These are phyloP conservation scores for Delichon dasypus DNA, from an alignment of 2,797 vertebrate genomes.

Conservation along the genomic window DNA sequence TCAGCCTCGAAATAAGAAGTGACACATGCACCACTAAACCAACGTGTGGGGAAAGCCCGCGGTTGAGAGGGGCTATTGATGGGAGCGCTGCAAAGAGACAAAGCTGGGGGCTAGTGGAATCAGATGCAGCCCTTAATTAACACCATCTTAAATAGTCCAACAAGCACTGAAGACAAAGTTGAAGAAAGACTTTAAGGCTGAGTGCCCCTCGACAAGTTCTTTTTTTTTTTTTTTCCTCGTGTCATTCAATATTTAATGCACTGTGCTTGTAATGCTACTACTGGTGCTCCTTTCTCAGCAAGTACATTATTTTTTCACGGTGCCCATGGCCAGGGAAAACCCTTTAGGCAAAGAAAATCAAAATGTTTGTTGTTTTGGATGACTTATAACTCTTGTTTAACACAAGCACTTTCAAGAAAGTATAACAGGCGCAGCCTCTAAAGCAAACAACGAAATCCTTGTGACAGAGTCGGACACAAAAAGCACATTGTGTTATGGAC, in stretches of 20 bases:
- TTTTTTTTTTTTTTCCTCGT: conserved; percentile 69
- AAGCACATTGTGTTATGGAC: conserved; percentile 76
- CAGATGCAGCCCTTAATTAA: conserved; percentile 81
- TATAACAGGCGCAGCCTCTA: conserved; percentile 77
- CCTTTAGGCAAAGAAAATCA: conserved; percentile 78
- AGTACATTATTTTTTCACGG: conserved; percentile 80
- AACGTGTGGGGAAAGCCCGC: conserved; percentile 38
- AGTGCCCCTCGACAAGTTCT: conserved; percentile 76
- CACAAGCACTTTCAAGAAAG: conserved; percentile 76
- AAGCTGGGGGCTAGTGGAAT: conserved; percentile 68
- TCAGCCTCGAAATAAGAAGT: conserved; percentile 72
- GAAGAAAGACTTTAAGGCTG: conserved; percentile 79
- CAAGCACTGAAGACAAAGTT: conserved; percentile 75
- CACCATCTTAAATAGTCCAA: conserved; percentile 77
- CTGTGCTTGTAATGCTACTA: conserved; percentile 73
- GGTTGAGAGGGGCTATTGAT: conserved; percentile 66
- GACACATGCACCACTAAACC: conserved; percentile 70
- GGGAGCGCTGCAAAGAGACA: conserved; percentile 64
- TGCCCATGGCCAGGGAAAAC: conserved; percentile 76
- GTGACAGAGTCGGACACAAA: conserved; percentile 75
- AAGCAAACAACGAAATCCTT: conserved; percentile 78
- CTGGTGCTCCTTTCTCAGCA: conserved; percentile 79
- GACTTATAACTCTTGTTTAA: conserved; percentile 79
- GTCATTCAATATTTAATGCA: conserved; percentile 82
- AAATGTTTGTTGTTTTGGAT: conserved; percentile 79